Percentiles rank a stretch among this genome's conserved stretches.
phyloP scores from a whole-genome alignment of 2,113 vertebrate species.

The Onychorhynchus coronatus region DNA sequence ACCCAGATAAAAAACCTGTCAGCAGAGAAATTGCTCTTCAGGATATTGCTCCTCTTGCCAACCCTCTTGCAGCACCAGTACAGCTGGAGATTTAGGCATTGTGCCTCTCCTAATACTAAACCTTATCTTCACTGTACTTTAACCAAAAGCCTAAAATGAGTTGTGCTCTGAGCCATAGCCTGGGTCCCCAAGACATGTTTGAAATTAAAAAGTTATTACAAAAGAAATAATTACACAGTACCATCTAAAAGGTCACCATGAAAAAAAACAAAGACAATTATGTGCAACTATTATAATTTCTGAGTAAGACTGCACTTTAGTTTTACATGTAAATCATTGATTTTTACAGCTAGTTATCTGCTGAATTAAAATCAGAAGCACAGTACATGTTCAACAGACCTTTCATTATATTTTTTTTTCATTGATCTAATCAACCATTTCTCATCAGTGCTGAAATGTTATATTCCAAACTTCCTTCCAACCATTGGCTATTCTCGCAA shows the following conservation, averaged over 20 bases:
- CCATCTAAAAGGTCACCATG: neutral
- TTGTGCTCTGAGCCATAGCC: neutral
- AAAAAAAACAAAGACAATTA: neutral
- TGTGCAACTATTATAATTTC: neutral
- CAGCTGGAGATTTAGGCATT: neutral
- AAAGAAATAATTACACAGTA: neutral
- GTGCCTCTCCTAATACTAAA: neutral
- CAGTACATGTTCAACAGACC: neutral
- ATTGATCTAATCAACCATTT: neutral
- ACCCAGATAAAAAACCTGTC: neutral
- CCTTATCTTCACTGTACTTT: neutral
- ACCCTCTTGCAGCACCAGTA: neutral
- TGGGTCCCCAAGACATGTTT: neutral
- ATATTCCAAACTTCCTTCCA: neutral
- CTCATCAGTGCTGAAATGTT: neutral
- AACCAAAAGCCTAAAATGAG: neutral
- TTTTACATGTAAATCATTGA: neutral
- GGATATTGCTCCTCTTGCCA: neutral
- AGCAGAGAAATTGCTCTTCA: neutral
- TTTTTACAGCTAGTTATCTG: neutral
- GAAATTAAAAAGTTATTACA: neutral
- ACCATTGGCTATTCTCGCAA: neutral
- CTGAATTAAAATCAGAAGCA: neutral
- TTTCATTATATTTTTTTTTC: neutral
- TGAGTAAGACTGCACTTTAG: neutral